Base-by-base conservation (phyloP, 2,797 vertebrate genomes). In the Karalla daura region DNA sequence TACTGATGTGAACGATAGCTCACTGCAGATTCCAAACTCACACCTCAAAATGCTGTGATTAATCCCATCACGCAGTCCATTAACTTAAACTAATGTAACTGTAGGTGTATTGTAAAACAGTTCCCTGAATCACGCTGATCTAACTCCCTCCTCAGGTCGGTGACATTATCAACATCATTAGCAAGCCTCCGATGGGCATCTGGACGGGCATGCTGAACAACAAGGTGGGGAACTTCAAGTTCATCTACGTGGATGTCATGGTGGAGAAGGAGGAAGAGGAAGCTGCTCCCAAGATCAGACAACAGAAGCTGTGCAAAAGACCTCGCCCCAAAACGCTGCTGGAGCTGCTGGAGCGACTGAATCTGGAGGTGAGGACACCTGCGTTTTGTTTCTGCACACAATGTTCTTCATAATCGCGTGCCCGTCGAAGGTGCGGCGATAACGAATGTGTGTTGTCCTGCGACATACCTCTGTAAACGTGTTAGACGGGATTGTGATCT, bases 191-290 rank as follows among this genome's bases (percentile, higher is more conserved):
- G 0, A 98, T 99, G 98, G 98, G 98, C 17, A 99, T 97, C 91
- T 99, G 98, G 98, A 99, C 95, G 0, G 98, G 98, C 56, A 93
- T 97, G 93, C 82, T 99, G 13, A 95, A 96, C 89, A 95, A 96
- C 83, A 99, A 96, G 89, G 95, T 99, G 46, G 98, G 98, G 40
- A 98, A 95, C 84, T 99, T 99, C 86, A 99, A 99, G 89, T 99
- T 99, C 81, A 98, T 99, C 90, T 99, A 99, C 0, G 98, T 98
- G 17, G 94, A 98, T 25, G 63, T 98, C 86, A 33, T 98, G 74
- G 74, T 70, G 47, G 95, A 96, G 64, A 92, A 91, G 70, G 83
- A 90, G 32, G 94, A 95, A 51, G 94, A 95, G 81, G 88, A 91
- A 15, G 86, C 91, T 23, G 43, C 79, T 14, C 94, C 90, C 41